Conservation (phyloP, 1,140 invertebrate species). For the Neuroterus valhalla region DNA sequence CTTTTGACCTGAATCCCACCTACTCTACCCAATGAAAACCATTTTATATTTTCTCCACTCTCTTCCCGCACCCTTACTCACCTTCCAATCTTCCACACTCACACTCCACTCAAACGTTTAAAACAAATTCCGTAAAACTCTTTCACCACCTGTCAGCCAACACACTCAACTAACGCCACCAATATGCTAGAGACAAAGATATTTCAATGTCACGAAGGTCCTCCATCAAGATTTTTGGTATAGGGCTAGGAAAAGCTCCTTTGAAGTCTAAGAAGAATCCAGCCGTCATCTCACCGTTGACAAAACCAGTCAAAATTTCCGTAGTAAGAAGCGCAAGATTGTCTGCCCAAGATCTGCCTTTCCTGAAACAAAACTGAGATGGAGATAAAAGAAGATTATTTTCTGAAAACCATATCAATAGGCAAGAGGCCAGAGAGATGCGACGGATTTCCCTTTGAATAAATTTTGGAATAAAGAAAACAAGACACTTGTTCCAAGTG, state of each 20-base stretch:
- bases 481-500: constrained; percentile 43
- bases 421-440: constrained; percentile 46
- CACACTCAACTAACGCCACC: no score
- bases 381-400: constrained; percentile 33
- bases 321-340: constrained; percentile 37
- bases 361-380: constrained; percentile 45
- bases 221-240: constrained; percentile 37
- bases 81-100: no score
- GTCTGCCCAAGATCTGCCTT: constrained; percentile 42
- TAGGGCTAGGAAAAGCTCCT: constrained; percentile 40
- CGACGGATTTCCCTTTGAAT: constrained; percentile 48
- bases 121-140: no score
- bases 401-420: constrained; percentile 43
- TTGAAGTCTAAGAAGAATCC: constrained; percentile 38
- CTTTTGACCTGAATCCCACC: no score
- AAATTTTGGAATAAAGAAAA: constrained; percentile 52
- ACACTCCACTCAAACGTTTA: no score
- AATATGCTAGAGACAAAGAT: constrained; percentile 33
- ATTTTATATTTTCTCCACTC: no score
- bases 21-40: no score
- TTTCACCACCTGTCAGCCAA: no score
- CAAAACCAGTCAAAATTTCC: constrained; percentile 41
- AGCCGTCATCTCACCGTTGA: constrained; percentile 24
- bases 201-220: constrained; percentile 33
- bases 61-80: no score